Percentiles rank a stretch among this genome's conserved stretches.
Conservation (phyloP, 2,113 vertebrate species). For the Gambusia holbrooki region DNA sequence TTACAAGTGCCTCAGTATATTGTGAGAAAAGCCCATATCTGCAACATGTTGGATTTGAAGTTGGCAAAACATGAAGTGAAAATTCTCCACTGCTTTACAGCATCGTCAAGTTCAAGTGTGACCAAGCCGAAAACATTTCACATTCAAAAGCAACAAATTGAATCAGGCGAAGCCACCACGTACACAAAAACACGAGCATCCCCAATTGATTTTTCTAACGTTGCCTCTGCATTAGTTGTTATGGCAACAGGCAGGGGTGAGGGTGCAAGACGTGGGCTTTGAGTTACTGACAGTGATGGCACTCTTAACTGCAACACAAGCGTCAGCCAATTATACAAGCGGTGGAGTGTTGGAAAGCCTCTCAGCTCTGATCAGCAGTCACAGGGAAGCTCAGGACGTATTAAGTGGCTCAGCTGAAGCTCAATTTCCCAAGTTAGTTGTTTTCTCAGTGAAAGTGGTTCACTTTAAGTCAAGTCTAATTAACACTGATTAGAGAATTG, state of each 20-base stretch:
- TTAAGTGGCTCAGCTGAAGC: slow-evolving; percentile 42
- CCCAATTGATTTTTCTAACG: neutral
- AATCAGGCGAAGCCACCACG: neutral
- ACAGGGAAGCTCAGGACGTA: slow-evolving; percentile 21
- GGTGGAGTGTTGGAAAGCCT: slow-evolving; percentile 17
- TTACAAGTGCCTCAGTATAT: neutral
- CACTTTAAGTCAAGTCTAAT: slow-evolving; percentile 52
- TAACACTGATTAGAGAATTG: slow-evolving; percentile 33
- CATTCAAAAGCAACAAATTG: neutral
- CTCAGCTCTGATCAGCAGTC: slow-evolving; percentile 14
- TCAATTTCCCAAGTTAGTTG: slow-evolving; percentile 34
- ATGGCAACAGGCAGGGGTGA: slow-evolving; percentile 33
- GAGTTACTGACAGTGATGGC: slow-evolving; percentile 20
- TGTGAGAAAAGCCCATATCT: neutral
- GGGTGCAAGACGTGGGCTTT: neutral
- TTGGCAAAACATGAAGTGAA: neutral
- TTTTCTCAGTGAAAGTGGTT: slow-evolving; percentile 47
- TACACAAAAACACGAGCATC: neutral
- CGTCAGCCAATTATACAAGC: slow-evolving; percentile 41
- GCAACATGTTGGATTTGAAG: neutral
- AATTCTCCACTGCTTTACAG: neutral
- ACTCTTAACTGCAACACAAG: slow-evolving; percentile 31
- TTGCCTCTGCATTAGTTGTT: slow-evolving; percentile 24
- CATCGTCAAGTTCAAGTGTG: neutral
- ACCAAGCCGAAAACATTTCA: neutral